These are phyloP conservation scores for Botia almorhae DNA, from an alignment of 2,797 vertebrate genomes.

Conservation along the genomic window DNA sequence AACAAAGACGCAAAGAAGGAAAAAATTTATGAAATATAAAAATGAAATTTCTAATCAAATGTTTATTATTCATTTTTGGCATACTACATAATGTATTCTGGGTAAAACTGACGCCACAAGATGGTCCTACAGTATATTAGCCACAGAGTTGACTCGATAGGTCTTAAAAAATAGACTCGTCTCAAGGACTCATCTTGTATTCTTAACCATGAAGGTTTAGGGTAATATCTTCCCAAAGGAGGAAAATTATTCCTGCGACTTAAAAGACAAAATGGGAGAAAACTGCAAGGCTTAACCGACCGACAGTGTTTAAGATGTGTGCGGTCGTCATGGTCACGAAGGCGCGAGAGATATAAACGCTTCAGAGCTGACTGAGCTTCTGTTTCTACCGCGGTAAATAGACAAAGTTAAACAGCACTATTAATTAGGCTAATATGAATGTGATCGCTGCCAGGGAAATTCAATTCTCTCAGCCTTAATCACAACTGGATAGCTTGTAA, in stretches of 20 bases:
- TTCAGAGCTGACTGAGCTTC: constrained; percentile 71
- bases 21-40: too few relatives aligned
- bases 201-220: constrained; percentile 77
- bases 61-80: too few relatives aligned
- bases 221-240: constrained; percentile 78
- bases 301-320: constrained; percentile 79
- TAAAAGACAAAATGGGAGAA: constrained; percentile 69
- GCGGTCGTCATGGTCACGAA: constrained; percentile 77
- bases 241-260: constrained; percentile 79
- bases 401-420: constrained; percentile 85
- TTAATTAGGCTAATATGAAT: constrained; percentile 90
- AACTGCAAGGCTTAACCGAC: constrained; percentile 35
- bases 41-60: too few relatives aligned
- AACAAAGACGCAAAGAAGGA: too few relatives aligned
- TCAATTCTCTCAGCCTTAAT: constrained; percentile 86
- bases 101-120: background rate
- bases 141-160: background rate
- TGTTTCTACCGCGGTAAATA: constrained; percentile 77
- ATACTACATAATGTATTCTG: background rate
- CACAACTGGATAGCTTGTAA: constrained; percentile 87
- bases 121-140: background rate
- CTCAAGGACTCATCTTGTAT: constrained; percentile 39
- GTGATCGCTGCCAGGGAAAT: constrained; percentile 86
- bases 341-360: constrained; percentile 74
- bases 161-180: constrained; percentile 24